Base-by-base conservation (phyloP, 2,797 vertebrate genomes). In the Pangasius sanitwongsei region DNA sequence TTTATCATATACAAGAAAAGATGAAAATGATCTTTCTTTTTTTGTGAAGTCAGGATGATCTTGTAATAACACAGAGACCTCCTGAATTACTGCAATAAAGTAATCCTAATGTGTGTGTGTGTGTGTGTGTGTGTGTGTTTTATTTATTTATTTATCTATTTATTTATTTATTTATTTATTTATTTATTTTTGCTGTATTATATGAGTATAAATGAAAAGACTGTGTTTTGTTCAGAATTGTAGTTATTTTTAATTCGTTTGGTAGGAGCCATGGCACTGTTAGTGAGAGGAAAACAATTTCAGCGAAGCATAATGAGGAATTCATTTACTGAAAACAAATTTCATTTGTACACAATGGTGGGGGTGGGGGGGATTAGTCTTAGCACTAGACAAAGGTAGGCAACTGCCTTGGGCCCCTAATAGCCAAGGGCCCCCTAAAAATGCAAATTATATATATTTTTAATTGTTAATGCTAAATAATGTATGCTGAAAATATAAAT, bases 11-110 rank as follows among this genome's bases (percentile, higher is more conserved):
- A 61, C 4, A 48, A 77, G 31, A 37, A 16, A 63, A 61, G 6
- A n/a, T 8, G 6, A 55, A 18, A 59, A 41, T 9, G 34, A 20
- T 85, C 41, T 41, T 28, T 6, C 6, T 67, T 41, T 18, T 74
- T 75, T 86, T 44, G 13, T 67, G 12, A 67, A 6, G 1, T 31
- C 44, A 67, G 61, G 28, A 20, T 67, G 37, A n/a, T 9, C n/a
- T 20, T 84, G 83, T 44, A 41, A 25, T 82, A 59, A 83, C 50
- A 55, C 4, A 13, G 1, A 65, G 48, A 41, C 48, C 31, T 69
- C 78, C 44, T 80, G 59, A 80, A 81, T 87, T 59, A 63, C 69
- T 78, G 82, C 74, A 92, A 88, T 90, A 77, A 87, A 86, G n/a
- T 50, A 57, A 87, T 25, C 37, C 31, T n/a, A 37, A 67, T 31